These are phyloP conservation scores for Dendrolimus kikuchii DNA, from an alignment of 1,140 invertebrate species.

Conservation along the genomic window DNA sequence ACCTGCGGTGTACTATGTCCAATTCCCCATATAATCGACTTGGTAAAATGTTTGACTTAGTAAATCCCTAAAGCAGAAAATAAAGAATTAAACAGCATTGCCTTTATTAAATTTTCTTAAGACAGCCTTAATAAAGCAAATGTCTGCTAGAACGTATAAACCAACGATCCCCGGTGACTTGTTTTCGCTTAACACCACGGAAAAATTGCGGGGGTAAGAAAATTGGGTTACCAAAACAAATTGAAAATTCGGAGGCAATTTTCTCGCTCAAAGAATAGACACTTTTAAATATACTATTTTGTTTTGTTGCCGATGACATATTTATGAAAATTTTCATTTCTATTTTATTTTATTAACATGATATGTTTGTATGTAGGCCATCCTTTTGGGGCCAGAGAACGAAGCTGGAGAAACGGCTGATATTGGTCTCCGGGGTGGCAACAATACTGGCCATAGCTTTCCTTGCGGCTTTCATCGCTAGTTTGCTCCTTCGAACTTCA, in stretches of 20 bases:
- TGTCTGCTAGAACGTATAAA: constrained; percentile 20
- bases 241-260: constrained; percentile 61
- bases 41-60: too few species aligned
- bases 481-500: constrained; percentile 25
- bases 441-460: constrained; percentile 78
- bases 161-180: constrained; percentile 29
- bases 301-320: constrained; percentile 3
- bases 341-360: not conserved
- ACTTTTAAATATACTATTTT: constrained; percentile 22
- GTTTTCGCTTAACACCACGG: constrained; percentile 43
- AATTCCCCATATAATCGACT: too few species aligned
- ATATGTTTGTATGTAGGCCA: constrained; percentile 74
- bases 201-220: constrained; percentile 42
- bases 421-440: constrained; percentile 76
- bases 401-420: constrained; percentile 82
- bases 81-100: too few species aligned
- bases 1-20: too few species aligned
- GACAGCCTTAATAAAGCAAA: constrained; percentile 19
- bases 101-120: too few species aligned
- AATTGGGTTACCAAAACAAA: constrained; percentile 59
- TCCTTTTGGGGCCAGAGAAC: constrained; percentile 91
- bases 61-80: too few species aligned
- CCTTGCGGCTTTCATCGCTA: constrained; percentile 75
- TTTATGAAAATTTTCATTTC: not conserved
- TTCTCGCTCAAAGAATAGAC: constrained; percentile 50